These are phyloP conservation scores for Psittacula derbiana DNA, from an alignment of 2,797 vertebrate genomes.

Conservation along the genomic window DNA sequence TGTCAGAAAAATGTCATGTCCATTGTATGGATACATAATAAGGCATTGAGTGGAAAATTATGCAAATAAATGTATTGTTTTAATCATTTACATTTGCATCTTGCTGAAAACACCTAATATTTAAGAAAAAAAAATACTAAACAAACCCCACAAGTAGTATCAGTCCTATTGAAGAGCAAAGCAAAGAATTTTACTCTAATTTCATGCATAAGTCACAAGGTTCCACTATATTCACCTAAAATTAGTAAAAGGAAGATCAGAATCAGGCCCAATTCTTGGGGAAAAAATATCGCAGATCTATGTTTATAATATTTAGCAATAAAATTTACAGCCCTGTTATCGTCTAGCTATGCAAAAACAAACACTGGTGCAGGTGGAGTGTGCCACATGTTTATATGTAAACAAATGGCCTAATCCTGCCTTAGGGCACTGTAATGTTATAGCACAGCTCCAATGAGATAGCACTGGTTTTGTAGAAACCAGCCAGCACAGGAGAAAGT, in stretches of 20 bases:
- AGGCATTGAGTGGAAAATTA: not conserved
- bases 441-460: not conserved
- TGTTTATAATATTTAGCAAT: conserved; percentile 62
- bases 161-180: not conserved
- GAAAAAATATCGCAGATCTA: not conserved
- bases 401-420: conserved; percentile 72
- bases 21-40: not conserved
- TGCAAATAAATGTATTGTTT: not conserved
- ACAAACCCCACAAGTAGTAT: not conserved
- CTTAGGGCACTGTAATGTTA: conserved; percentile 58
- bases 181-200: not conserved
- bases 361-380: conserved; percentile 69
- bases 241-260: not conserved
- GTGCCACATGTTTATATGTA: conserved; percentile 78
- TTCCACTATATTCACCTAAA: not conserved
- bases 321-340: conserved; percentile 73
- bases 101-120: not conserved
- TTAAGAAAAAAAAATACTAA: not conserved
- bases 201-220: not conserved
- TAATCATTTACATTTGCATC: not conserved
- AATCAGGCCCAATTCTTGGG: conserved; percentile 1
- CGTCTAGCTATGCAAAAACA: conserved; percentile 66
- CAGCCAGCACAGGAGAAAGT: conserved; percentile 1
- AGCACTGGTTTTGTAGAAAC: not conserved
- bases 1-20: not conserved